Base-by-base conservation (phyloP, 2,888 invertebrate species). In the Andrena flavipes region DNA sequence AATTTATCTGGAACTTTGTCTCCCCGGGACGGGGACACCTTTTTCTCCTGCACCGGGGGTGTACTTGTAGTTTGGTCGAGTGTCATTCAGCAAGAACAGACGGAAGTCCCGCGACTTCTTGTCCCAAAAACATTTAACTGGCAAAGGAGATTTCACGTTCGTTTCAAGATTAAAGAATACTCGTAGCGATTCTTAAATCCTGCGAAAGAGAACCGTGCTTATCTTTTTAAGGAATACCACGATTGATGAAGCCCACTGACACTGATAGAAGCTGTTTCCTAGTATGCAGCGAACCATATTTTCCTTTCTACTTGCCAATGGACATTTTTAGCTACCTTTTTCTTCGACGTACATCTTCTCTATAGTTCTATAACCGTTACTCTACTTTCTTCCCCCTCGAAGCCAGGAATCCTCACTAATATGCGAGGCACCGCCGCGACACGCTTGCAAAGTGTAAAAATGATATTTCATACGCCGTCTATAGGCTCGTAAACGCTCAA, bases 401-500 rank as follows among this genome's bases (percentile, higher is more conserved):
- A 8, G 1, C 1, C 23, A 63, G 5, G 16, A n/a, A n/a, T 35
- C 29, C 13, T 4, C n/a, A 20, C 35, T n/a, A 20, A 64, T 64
- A 63, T 68, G 30, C 26, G 56, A 33, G 49, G 16, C 1, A 23
- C 29, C 20, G 30, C 48, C 26, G 10, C n/a, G n/a, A 64, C 13
- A 29, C 29, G 59, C 1, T 26, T 13, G 20, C n/a, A 20, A 72
- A 20, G 77, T 60, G 62, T 74, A 78, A 78, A 75, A 78, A 82
- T 78, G 82, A 75, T 82, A 78, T 68, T 78, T 69, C 60, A 68
- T 48, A 7, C 56, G 54, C 23, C 16, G 26, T n/a, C 60, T 62
- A 56, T 54, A 65, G 69, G 63, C 33, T 82, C 83, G 76, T 84
- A 78, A 84, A 82, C 68, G 76, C 49, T 59, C 59, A 63, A 60